These are phyloP conservation scores for Rhea pennata DNA, from an alignment of 2,113 vertebrate species.

Conservation along the genomic window DNA sequence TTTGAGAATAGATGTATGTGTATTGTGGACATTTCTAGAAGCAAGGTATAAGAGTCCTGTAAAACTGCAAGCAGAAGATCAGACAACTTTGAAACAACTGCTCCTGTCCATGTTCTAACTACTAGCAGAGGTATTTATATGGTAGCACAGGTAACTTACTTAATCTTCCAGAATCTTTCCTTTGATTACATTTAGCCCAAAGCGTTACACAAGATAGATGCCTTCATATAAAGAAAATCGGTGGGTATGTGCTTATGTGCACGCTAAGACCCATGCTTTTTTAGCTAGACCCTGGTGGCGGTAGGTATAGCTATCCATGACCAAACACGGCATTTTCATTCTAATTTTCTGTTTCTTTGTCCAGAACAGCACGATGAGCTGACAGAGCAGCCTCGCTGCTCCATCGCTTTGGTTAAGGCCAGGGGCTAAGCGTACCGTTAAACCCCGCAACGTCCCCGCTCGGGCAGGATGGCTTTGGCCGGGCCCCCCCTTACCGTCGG, in stretches of 20 bases:
- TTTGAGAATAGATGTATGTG: not conserved
- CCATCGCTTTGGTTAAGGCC: not conserved
- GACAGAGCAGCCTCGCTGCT: not conserved
- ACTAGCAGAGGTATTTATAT: not conserved
- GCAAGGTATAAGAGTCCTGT: not conserved
- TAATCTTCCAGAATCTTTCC: not conserved
- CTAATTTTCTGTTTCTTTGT: not conserved
- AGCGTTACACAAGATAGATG: not conserved
- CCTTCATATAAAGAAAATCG: not conserved
- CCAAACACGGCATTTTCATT: not conserved
- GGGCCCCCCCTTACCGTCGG: too few species aligned
- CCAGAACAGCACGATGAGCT: not conserved
- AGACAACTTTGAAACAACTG: not conserved
- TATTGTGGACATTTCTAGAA: not conserved
- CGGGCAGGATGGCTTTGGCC: not conserved
- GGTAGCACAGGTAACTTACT: not conserved
- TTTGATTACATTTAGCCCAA: not conserved
- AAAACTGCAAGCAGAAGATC: not conserved
- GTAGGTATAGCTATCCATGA: not conserved
- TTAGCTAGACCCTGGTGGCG: not conserved
- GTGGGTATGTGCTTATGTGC: not conserved
- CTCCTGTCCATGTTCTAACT: not conserved
- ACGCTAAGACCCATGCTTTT: not conserved
- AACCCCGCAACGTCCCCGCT: not conserved
- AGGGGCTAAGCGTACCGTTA: not conserved